phyloP scores from a whole-genome alignment of 2,888 invertebrate species.

The Tetheella fluctuosa region DNA sequence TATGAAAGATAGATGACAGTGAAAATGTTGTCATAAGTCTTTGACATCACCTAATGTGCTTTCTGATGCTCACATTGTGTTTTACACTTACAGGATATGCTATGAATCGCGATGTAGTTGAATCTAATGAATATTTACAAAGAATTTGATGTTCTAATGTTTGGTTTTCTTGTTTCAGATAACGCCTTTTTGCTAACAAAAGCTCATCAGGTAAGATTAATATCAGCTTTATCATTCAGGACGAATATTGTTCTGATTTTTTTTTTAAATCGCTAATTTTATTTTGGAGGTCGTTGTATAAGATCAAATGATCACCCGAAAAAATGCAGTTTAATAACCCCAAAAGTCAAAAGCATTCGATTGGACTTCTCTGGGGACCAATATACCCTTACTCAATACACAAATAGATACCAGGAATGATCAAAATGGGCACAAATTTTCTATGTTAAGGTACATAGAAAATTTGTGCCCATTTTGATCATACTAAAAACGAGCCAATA shows the following conservation, averaged over 20 bases:
- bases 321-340: background rate
- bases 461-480: background rate
- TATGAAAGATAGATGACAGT: too few species aligned
- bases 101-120: background rate
- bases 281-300: background rate
- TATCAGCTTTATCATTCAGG: background rate
- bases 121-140: background rate
- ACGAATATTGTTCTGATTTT: too few species aligned
- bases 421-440: background rate
- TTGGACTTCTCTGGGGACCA: too few species aligned
- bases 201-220: constrained; percentile 37
- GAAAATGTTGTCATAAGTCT: too few species aligned
- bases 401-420: background rate
- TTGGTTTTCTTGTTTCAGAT: constrained; percentile 40
- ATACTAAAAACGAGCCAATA: background rate
- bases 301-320: background rate
- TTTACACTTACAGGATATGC: too few species aligned
- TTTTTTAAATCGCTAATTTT: background rate
- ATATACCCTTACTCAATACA: background rate
- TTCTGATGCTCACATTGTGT: too few species aligned
- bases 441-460: background rate
- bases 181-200: constrained; percentile 27
- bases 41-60: too few species aligned
- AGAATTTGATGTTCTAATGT: background rate
- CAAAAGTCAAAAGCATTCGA: background rate